Base-by-base conservation (phyloP, 2,797 vertebrate genomes). In the Takifugu ocellatus region DNA sequence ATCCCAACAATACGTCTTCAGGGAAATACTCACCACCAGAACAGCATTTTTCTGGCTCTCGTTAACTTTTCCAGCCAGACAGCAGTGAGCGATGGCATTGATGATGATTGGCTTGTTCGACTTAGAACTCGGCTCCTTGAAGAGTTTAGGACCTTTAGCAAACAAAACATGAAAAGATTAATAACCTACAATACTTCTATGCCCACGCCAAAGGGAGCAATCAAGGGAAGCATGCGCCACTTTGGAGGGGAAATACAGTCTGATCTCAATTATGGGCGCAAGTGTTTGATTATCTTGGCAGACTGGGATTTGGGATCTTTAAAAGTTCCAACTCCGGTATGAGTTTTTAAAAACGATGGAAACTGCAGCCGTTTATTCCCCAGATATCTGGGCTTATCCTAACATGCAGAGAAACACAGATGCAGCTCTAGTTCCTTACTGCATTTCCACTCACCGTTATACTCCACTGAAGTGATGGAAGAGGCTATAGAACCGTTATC, bases 51-150 rank as follows among this genome's bases (percentile, higher is more conserved):
- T 99, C 72, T 95, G 94, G 0, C 90, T 82, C 53, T 99, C 97
- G 0, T 99, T 99, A 65, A 98, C 97, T 79, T 95, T 98, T 25
- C 97, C 97, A 3, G 97, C 95, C 65, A 99, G 91, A 74, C 97
- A 99, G 89, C 96, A 99, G 76, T 98, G 96, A 55, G 95, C 92
- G 14, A 99, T 93, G 48, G 97, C 96, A 0, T 98, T 99, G 85
- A 96, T 94, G 74, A 99, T 98, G 65, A 99, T 97, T 0, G 93
- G 92, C 66, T 98, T 99, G 90, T 99, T 99, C n/a, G 97, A 99
- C 71, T 98, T 99, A 61, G 95, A 95, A 58, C 96, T 97, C 9
- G 96, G 97, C 51, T 99, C 97, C 83, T 96, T 99, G 74, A 98
- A 99, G 47, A 99, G 92, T 89, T 97, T 98, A 17, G 97, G 96